These are phyloP conservation scores for Drosophila parabipectinata DNA, from an alignment of 1,140 invertebrate genomes.

Conservation along the genomic window DNA sequence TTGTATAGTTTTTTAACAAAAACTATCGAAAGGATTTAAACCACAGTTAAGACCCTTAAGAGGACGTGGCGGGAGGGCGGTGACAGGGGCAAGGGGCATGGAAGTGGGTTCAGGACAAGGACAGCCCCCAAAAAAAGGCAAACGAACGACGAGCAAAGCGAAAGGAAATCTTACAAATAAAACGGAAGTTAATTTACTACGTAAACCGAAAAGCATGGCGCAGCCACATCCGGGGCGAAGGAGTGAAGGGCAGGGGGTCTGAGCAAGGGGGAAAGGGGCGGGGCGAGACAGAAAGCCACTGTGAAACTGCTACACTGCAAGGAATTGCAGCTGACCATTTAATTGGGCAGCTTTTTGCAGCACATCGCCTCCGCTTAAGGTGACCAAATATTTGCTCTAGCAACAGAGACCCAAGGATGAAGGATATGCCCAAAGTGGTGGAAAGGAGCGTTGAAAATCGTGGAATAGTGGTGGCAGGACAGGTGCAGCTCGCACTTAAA, in stretches of 20 bases:
- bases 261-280: neutral
- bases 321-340: constrained; percentile 71
- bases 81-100: constrained; percentile 1
- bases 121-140: constrained; percentile 52
- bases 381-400: constrained; percentile 74
- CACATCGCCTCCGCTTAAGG: constrained; percentile 66
- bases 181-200: constrained; percentile 84
- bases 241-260: neutral
- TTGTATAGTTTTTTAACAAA: neutral
- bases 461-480: constrained; percentile 14
- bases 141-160: constrained; percentile 71
- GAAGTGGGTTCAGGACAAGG: constrained; percentile 17
- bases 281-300: constrained; percentile 14
- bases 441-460: neutral
- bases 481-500: constrained; percentile 72
- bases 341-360: constrained; percentile 73
- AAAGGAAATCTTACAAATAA: constrained; percentile 83
- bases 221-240: constrained; percentile 70
- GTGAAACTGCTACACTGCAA: constrained; percentile 50
- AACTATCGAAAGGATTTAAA: neutral
- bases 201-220: constrained; percentile 82
- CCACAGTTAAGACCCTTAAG: neutral
- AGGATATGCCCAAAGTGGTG: neutral
- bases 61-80: neutral
- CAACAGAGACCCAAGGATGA: constrained; percentile 49